These are phyloP conservation scores for Leptinotarsa peninsularis DNA, from an alignment of 2,888 invertebrate species.

Conservation along the genomic window DNA sequence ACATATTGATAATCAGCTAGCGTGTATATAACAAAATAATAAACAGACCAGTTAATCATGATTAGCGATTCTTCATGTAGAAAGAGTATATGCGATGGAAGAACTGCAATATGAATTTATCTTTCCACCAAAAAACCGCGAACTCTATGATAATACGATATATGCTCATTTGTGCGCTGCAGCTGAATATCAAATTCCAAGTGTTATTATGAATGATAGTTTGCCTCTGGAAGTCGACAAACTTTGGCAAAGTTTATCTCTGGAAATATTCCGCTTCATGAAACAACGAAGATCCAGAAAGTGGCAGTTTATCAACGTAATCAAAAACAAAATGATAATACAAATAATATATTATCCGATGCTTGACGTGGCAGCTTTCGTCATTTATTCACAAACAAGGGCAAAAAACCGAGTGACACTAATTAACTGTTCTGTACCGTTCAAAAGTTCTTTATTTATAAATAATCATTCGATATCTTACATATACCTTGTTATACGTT, in stretches of 20 bases:
- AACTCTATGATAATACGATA: neutral
- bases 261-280: neutral
- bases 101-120: neutral
- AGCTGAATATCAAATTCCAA: constrained; percentile 8
- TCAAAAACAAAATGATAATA: neutral
- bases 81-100: neutral
- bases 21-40: neutral
- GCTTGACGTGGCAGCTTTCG: no score
- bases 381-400: no score
- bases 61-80: neutral
- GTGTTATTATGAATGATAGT: neutral
- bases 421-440: no score
- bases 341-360: no score
- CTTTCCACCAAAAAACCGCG: neutral
- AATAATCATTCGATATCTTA: no score
- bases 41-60: neutral
- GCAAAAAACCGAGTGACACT: no score
- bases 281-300: neutral
- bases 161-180: constrained; percentile 7
- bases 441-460: no score
- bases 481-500: no score
- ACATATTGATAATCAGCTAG: neutral
- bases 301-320: neutral
- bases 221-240: neutral
- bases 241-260: neutral